These are phyloP conservation scores for Acholoe squamosa DNA, from an alignment of 2,888 invertebrate species.

Conservation along the genomic window DNA sequence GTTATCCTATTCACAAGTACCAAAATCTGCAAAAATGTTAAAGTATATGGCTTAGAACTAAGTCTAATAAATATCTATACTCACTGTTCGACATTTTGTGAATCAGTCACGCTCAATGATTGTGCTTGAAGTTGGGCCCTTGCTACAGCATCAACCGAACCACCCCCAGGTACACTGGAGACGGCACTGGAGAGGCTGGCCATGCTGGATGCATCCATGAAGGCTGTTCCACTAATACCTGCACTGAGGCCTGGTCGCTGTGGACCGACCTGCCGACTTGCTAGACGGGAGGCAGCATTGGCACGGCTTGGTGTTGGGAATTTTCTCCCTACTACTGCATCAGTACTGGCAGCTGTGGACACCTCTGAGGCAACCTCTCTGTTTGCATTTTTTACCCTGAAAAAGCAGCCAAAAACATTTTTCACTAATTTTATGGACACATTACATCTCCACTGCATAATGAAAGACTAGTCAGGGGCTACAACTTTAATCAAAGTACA, in stretches of 20 bases:
- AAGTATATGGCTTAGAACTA: too few relatives aligned
- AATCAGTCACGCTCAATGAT: slow-evolving; percentile 27
- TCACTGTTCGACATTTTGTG: slow-evolving; percentile 37
- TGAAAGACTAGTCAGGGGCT: too few relatives aligned
- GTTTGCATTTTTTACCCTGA: slow-evolving; percentile 22
- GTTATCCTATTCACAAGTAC: too few relatives aligned
- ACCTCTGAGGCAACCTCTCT: slow-evolving; percentile 52
- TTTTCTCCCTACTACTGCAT: slow-evolving; percentile 66
- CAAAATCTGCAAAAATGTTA: too few relatives aligned
- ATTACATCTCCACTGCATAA: too few relatives aligned
- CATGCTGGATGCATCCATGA: slow-evolving; percentile 74
- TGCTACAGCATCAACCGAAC: slow-evolving; percentile 44
- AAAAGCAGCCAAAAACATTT: too few relatives aligned
- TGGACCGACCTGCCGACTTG: slow-evolving; percentile 67
- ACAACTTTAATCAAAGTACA: too few relatives aligned
- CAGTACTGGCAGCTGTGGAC: slow-evolving; percentile 49
- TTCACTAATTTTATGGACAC: too few relatives aligned
- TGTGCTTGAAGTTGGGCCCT: slow-evolving; percentile 22
- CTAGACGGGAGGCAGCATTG: slow-evolving; percentile 67
- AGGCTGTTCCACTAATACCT: slow-evolving; percentile 79
- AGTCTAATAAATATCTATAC: background rate
- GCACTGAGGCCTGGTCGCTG: slow-evolving; percentile 75
- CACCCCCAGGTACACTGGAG: slow-evolving; percentile 65
- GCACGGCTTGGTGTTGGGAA: slow-evolving; percentile 68
- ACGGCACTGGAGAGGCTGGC: slow-evolving; percentile 70